phyloP scores from a whole-genome alignment of 2,797 vertebrate species.

The Hydrophis major region DNA sequence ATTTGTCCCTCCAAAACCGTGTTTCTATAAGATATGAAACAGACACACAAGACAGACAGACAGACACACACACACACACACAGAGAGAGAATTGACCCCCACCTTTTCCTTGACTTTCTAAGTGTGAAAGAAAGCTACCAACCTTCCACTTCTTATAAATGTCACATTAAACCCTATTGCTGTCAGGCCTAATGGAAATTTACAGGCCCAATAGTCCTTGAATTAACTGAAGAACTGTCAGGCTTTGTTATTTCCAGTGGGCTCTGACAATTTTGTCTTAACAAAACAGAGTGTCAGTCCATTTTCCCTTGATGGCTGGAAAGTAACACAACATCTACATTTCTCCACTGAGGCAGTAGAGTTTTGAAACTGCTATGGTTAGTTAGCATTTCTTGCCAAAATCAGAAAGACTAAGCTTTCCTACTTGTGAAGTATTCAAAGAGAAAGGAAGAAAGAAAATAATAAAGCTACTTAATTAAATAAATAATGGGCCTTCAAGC shows the following conservation, averaged over 20 bases:
- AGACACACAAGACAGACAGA: too few species aligned
- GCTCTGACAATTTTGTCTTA: slow-evolving; percentile 54
- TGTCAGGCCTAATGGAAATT: slow-evolving; percentile 56
- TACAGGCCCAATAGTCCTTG: slow-evolving; percentile 49
- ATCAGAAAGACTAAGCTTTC: background rate
- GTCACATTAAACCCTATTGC: slow-evolving; percentile 52
- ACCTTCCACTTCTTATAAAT: slow-evolving; percentile 54
- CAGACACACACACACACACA: background rate
- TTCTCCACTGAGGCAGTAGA: slow-evolving; percentile 44
- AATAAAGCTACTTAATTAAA: background rate
- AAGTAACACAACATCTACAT: slow-evolving; percentile 50
- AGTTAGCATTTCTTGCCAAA: slow-evolving; percentile 29
- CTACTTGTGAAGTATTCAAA: background rate
- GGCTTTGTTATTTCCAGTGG: slow-evolving; percentile 55
- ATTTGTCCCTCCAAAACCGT: slow-evolving; percentile 3
- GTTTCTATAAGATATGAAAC: background rate
- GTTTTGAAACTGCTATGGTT: slow-evolving; percentile 4
- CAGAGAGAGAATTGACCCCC: background rate
- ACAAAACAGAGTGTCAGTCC: slow-evolving; percentile 55
- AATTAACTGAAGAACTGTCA: slow-evolving; percentile 60
- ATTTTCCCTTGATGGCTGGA: slow-evolving; percentile 57
- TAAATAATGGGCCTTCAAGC: background rate
- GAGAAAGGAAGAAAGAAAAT: background rate
- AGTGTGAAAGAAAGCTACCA: slow-evolving; percentile 62
- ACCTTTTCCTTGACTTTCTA: slow-evolving; percentile 30